These are phyloP conservation scores for Lanius collurio DNA, from an alignment of 2,113 vertebrate genomes.

Conservation along the genomic window DNA sequence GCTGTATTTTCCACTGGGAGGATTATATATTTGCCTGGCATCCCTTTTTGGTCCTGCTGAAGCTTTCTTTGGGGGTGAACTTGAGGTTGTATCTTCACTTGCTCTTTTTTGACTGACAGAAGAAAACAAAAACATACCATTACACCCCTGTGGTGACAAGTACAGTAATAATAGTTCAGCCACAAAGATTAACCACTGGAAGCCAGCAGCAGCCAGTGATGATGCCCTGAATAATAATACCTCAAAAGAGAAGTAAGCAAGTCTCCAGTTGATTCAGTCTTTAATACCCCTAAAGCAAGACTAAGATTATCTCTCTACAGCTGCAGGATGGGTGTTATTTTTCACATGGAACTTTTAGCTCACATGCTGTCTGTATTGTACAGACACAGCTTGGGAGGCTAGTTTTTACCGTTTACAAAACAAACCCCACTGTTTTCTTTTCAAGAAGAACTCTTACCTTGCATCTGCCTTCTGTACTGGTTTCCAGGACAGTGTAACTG, in stretches of 20 bases:
- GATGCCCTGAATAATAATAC: background rate
- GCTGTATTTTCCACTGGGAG: conserved; percentile 97
- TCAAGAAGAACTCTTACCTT: conserved; percentile 71
- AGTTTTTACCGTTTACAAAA: background rate
- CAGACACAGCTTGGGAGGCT: background rate
- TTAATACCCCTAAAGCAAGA: background rate
- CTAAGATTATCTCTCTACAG: background rate
- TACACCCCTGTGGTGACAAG: background rate
- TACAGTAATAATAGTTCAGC: background rate
- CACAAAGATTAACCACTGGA: background rate
- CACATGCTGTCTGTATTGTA: background rate
- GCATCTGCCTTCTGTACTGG: conserved; percentile 92
- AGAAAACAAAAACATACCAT: background rate
- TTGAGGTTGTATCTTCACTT: conserved; percentile 82
- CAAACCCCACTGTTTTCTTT: background rate
- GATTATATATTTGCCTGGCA: conserved; percentile 96
- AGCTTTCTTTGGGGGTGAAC: conserved; percentile 85
- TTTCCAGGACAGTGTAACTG: conserved; percentile 96
- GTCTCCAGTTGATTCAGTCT: background rate
- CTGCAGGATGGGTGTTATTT: background rate
- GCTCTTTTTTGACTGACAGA: conserved; percentile 85
- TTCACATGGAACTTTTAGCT: background rate
- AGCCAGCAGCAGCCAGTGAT: background rate
- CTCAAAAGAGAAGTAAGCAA: background rate
- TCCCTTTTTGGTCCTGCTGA: conserved; percentile 89